Percentiles rank a stretch among this genome's conserved stretches.
These are phyloP conservation scores for Sapayoa aenigma DNA, from an alignment of 2,113 vertebrate genomes.

Conservation along the genomic window DNA sequence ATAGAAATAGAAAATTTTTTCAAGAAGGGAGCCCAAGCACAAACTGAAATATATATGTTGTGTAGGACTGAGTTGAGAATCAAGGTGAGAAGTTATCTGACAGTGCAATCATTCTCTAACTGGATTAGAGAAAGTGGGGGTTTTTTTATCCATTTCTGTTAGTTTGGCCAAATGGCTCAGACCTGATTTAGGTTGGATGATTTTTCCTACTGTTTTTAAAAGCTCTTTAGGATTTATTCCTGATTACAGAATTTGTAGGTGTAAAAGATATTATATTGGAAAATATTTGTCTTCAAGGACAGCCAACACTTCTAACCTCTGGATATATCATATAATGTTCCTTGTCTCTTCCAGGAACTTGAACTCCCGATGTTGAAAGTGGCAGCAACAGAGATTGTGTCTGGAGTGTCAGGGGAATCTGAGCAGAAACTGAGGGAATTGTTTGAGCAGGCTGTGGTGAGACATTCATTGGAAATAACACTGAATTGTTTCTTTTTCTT, in stretches of 20 bases:
- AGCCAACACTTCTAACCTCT: neutral
- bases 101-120: neutral
- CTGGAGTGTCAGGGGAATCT: slow-evolving; percentile 94
- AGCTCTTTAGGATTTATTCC: neutral
- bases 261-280: neutral
- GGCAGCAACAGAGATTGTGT: slow-evolving; percentile 94
- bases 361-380: slow-evolving; percentile 89
- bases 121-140: neutral
- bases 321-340: neutral
- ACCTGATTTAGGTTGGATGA: neutral
- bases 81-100: neutral
- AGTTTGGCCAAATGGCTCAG: neutral
- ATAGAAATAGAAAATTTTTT: neutral
- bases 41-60: neutral
- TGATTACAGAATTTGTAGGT: neutral
- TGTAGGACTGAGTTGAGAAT: neutral
- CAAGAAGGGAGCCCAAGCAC: neutral
- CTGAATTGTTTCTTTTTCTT: neutral
- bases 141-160: neutral
- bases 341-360: slow-evolving; percentile 80
- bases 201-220: neutral
- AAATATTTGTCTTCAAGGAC: neutral
- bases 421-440: slow-evolving; percentile 93
- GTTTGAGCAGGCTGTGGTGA: slow-evolving; percentile 91
- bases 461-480: neutral